These are phyloP conservation scores for Muschampia plurimacula DNA, from an alignment of 2,888 invertebrate genomes.

Conservation along the genomic window DNA sequence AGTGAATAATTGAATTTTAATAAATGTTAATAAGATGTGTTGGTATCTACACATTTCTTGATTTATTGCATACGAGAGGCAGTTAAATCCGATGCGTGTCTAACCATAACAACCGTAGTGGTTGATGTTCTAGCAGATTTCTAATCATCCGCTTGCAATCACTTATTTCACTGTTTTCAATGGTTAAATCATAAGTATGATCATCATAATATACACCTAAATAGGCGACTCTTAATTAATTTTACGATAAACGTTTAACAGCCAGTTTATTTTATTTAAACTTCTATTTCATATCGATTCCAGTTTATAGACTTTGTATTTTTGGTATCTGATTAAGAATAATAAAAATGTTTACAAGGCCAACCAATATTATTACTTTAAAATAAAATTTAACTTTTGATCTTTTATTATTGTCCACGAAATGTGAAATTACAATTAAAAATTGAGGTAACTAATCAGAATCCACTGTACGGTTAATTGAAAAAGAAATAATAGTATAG, in stretches of 20 bases:
- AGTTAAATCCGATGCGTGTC: constrained; percentile 37
- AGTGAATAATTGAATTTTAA: constrained; percentile 44
- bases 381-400: too few relatives aligned
- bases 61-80: constrained; percentile 38
- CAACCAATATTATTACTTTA: too few relatives aligned
- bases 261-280: neutral
- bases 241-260: neutral
- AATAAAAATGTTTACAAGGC: neutral
- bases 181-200: constrained; percentile 6
- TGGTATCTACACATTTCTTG: constrained; percentile 30
- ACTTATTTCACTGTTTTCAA: constrained; percentile 19
- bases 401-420: too few relatives aligned
- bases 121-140: constrained; percentile 27
- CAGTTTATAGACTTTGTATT: neutral
- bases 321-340: neutral
- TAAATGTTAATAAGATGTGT: constrained; percentile 38
- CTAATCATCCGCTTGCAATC: constrained; percentile 32
- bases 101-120: constrained; percentile 44
- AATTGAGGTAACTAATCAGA: too few relatives aligned
- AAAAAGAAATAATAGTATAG: too few relatives aligned
- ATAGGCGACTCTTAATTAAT: neutral
- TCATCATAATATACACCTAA: neutral
- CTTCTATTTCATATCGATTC: neutral
- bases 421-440: too few relatives aligned
- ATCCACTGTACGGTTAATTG: too few relatives aligned